Percentiles rank a stretch among this genome's conserved stretches.
Evolutionary conservation across 2,113 vertebrate genomes (phyloP).

Genomic region (Neolamprologus devosi): DNA sequence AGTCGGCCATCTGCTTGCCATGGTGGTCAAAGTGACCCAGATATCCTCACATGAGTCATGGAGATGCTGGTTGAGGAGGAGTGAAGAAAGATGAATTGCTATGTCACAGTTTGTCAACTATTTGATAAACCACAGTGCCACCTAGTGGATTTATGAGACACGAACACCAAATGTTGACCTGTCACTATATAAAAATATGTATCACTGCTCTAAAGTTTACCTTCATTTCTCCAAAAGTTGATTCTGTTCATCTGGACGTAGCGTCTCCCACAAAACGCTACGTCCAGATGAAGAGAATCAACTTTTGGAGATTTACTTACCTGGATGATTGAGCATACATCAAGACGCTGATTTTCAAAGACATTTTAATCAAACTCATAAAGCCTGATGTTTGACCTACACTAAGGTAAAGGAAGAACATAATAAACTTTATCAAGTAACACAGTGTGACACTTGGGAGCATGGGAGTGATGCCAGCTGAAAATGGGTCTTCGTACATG

Average conservation of each 20-base stretch:
- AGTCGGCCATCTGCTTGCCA: background rate
- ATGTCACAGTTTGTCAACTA: background rate
- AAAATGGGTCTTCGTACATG: background rate
- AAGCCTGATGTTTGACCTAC: background rate
- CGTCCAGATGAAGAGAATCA: background rate
- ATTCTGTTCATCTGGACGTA: background rate
- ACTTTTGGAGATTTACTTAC: background rate
- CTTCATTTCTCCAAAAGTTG: background rate
- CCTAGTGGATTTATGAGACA: slow-evolving; percentile 33
- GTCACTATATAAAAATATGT: background rate
- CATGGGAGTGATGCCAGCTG: background rate
- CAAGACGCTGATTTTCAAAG: background rate
- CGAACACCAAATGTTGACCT: background rate
- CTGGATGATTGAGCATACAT: background rate
- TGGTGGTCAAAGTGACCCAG: slow-evolving; percentile 13
- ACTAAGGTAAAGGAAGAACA: background rate
- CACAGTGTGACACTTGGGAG: background rate
- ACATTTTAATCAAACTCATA: background rate
- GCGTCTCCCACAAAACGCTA: background rate
- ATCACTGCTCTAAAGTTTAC: background rate
- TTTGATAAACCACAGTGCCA: slow-evolving; percentile 39
- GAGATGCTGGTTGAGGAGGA: background rate
- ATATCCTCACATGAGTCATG: slow-evolving; percentile 3
- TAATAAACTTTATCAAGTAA: background rate
- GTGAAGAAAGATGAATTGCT: background rate